Conservation (phyloP, 2,888 invertebrate species). For the Synanthedon vespiformis region DNA sequence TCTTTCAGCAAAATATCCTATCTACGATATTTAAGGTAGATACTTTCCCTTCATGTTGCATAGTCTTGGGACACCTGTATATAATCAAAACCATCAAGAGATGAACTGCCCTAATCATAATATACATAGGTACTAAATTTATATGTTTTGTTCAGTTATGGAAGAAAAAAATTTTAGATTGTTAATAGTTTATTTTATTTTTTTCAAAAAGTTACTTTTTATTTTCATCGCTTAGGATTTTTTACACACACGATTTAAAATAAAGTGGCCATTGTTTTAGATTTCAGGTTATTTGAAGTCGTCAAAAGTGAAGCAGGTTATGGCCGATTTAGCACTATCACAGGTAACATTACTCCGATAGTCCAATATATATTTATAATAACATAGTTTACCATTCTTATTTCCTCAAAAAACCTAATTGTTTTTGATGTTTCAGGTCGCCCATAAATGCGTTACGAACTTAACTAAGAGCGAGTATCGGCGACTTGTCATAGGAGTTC, state of each 20-base stretch:
- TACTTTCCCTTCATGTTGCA: too few relatives aligned
- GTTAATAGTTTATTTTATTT: neutral
- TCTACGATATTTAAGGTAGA: too few relatives aligned
- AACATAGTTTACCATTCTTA: neutral
- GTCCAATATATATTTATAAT: neutral
- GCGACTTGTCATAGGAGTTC: constrained; percentile 90
- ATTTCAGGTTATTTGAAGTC: constrained; percentile 81
- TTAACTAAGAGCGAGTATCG: constrained; percentile 91
- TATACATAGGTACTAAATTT: too few relatives aligned
- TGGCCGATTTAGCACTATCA: constrained; percentile 93
- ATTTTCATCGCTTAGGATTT: neutral
- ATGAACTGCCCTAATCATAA: too few relatives aligned
- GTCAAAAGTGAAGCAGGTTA: constrained; percentile 89
- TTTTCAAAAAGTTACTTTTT: neutral
- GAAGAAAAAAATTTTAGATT: neutral
- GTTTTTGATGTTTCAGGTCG: constrained; percentile 64
- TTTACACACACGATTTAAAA: neutral
- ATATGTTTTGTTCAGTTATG: too few relatives aligned
- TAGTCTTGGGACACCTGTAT: too few relatives aligned
- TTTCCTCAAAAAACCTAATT: neutral
- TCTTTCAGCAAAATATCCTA: too few relatives aligned
- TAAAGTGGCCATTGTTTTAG: constrained; percentile 37
- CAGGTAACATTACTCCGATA: constrained; percentile 65
- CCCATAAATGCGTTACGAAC: constrained; percentile 84
- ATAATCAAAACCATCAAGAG: too few relatives aligned